phyloP scores from a whole-genome alignment of 1,140 invertebrate genomes.

The Leptoteleia sp. region DNA sequence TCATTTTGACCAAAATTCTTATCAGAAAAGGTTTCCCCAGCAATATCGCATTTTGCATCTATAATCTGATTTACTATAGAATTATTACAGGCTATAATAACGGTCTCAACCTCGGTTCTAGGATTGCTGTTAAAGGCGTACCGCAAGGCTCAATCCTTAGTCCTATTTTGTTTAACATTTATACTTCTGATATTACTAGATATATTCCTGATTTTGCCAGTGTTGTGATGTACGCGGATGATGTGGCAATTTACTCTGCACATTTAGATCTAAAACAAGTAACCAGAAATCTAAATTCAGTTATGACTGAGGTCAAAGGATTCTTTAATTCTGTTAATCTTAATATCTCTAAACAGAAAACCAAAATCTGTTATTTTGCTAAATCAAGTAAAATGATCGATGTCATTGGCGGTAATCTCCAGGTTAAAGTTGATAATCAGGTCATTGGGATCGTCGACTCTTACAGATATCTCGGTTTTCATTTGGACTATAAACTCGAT shows the following conservation, averaged over 20 bases:
- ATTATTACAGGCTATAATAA: constrained; percentile 1
- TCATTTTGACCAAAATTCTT: not conserved
- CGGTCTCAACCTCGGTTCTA: not conserved
- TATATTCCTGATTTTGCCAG: not conserved
- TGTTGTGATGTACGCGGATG: constrained; percentile 17
- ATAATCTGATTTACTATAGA: constrained; percentile 16
- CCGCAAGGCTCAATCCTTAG: constrained; percentile 34
- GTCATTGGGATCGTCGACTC: constrained; percentile 13
- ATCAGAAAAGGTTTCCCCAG: constrained; percentile 1
- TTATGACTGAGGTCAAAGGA: not conserved
- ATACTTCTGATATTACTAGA: not conserved
- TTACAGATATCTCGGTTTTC: constrained; percentile 33
- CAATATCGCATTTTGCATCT: constrained; percentile 7
- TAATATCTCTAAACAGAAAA: constrained; percentile 10
- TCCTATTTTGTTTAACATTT: constrained; percentile 27
- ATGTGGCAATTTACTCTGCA: not conserved
- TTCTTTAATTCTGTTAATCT: not conserved
- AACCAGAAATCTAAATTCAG: not conserved
- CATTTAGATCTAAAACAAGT: not conserved
- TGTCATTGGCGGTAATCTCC: no score
- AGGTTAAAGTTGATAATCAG: constrained; percentile 3
- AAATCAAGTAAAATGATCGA: not conserved
- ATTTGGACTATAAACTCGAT: constrained; percentile 1
- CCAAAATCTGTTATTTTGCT: constrained; percentile 10
- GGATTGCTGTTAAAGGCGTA: not conserved